Percentiles rank a stretch among this genome's conserved stretches.
Evolutionary conservation across 2,113 vertebrate genomes (phyloP).

Genomic region (Odobenus rosmarus): DNA sequence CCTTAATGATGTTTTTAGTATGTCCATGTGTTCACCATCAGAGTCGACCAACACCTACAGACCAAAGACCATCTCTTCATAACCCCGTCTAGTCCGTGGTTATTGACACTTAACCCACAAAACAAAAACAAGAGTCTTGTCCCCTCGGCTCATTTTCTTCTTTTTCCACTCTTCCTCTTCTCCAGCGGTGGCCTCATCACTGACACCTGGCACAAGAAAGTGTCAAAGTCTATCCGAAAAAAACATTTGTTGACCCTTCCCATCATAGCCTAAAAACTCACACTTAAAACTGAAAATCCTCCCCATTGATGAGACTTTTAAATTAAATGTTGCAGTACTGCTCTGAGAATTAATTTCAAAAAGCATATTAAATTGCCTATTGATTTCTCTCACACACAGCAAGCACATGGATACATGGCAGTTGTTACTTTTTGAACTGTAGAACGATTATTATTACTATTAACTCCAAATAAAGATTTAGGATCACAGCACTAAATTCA

Average conservation of each 20-base stretch:
- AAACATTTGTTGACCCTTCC: background rate
- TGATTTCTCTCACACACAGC: constrained; percentile 25
- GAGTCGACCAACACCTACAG: background rate
- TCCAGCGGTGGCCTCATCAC: background rate
- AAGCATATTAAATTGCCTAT: background rate
- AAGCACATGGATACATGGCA: background rate
- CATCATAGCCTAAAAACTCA: background rate
- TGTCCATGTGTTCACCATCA: background rate
- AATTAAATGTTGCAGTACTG: background rate
- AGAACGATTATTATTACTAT: background rate
- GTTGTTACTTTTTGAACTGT: constrained; percentile 6
- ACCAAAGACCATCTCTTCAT: background rate
- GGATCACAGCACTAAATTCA: background rate
- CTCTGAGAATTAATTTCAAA: constrained; percentile 40
- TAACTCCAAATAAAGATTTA: constrained; percentile 37
- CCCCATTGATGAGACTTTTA: background rate
- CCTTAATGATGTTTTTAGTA: constrained; percentile 43
- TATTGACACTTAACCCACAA: background rate
- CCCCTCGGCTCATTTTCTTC: background rate
- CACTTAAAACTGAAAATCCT: background rate
- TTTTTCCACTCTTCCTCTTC: too few species aligned
- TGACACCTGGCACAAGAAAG: background rate
- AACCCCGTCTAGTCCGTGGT: background rate
- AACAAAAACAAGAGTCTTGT: background rate
- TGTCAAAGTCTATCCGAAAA: background rate